Evolutionary conservation across 2,888 invertebrate genomes (phyloP).

Genomic region (Sesamia inferens): DNA sequence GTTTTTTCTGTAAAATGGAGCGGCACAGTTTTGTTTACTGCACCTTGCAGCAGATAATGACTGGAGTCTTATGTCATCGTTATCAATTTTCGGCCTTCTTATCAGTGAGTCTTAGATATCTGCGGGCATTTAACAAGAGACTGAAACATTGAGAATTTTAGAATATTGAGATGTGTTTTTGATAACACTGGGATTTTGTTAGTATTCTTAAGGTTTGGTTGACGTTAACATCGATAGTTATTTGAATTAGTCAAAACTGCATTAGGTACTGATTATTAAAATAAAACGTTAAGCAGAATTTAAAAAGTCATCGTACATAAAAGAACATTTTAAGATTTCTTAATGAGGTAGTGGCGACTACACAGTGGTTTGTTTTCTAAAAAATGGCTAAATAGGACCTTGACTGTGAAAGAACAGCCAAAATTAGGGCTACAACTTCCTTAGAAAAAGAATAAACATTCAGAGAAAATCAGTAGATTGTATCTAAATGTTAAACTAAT

Average conservation of each 20-base stretch:
- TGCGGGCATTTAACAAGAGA: constrained; percentile 26
- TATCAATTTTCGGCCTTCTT: constrained; percentile 54
- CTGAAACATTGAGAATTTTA: constrained; percentile 18
- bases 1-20: constrained; percentile 2
- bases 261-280: constrained; percentile 1
- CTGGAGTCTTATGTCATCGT: constrained; percentile 46
- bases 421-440: neutral
- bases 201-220: neutral
- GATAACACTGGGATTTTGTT: neutral
- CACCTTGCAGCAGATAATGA: constrained; percentile 53
- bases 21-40: constrained; percentile 35
- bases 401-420: neutral
- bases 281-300: constrained; percentile 12
- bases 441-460: constrained; percentile 1
- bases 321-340: neutral
- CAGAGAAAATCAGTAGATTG: neutral
- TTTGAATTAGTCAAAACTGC: neutral
- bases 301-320: neutral
- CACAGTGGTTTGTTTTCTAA: neutral
- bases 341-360: neutral
- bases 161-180: constrained; percentile 10
- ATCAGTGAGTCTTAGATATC: constrained; percentile 37
- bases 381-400: neutral
- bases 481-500: neutral
- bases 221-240: too few relatives aligned